Conservation (phyloP, 2,888 invertebrate species). For the Cosmia trapezina region DNA sequence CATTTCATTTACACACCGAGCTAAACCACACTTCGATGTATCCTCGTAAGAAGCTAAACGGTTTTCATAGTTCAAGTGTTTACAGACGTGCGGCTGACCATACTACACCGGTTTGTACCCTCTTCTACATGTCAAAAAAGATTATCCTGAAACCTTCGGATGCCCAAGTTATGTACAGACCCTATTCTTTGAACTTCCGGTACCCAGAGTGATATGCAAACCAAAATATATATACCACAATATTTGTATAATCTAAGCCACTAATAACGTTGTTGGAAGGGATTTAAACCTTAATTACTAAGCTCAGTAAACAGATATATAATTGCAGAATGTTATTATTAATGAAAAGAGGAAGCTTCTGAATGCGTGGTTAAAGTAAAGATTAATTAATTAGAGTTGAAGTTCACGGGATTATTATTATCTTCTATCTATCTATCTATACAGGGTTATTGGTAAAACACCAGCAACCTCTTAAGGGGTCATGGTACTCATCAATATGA, state of each 20-base stretch:
- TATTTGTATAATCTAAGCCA: slow-evolving; percentile 24
- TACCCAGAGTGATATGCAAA: slow-evolving; percentile 5
- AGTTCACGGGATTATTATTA: background rate
- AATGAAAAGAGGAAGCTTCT: slow-evolving; percentile 3
- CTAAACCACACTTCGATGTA: too few relatives aligned
- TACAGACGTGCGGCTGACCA: too few relatives aligned
- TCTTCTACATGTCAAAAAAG: background rate
- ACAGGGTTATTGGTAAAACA: too few relatives aligned
- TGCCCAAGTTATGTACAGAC: background rate
- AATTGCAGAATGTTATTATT: slow-evolving; percentile 23
- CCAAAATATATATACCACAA: slow-evolving; percentile 13
- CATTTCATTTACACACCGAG: too few relatives aligned
- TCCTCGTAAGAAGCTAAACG: too few relatives aligned
- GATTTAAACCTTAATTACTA: background rate
- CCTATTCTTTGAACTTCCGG: background rate
- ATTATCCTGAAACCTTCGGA: background rate
- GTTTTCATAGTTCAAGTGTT: too few relatives aligned
- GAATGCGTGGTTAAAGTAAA: background rate
- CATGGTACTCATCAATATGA: too few relatives aligned
- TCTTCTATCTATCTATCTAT: too few relatives aligned
- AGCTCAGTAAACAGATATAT: slow-evolving; percentile 14
- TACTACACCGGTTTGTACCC: too few relatives aligned
- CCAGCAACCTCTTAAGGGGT: too few relatives aligned
- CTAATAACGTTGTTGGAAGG: background rate
- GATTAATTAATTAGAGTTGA: slow-evolving; percentile 8